Evolutionary conservation across 1,140 invertebrate genomes (phyloP).

Genomic region (Lucilia sericata): DNA sequence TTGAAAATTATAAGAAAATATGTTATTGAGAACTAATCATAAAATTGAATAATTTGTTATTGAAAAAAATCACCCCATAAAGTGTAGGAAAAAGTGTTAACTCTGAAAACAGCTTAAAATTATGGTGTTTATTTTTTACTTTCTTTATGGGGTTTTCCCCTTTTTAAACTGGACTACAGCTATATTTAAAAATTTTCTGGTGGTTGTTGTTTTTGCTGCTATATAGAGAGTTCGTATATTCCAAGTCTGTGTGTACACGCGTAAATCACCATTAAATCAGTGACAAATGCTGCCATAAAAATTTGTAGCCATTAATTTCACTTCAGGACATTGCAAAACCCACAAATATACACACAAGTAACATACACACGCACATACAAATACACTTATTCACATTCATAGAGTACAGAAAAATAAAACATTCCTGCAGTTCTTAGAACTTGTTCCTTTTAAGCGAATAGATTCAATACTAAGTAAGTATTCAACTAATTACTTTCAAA

Average conservation of each 20-base stretch:
- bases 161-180: neutral
- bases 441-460: neutral
- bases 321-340: slow-evolving; percentile 37
- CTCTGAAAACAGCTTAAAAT: neutral
- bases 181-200: slow-evolving; percentile 25
- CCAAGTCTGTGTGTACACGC: slow-evolving; percentile 3
- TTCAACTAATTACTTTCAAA: too few species aligned
- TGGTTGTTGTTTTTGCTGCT: neutral
- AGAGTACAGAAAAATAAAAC: neutral
- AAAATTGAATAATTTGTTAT: neutral
- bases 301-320: slow-evolving; percentile 46
- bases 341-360: neutral
- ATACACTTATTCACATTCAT: neutral
- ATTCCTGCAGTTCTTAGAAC: neutral
- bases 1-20: too few species aligned
- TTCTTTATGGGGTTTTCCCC: neutral
- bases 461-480: neutral
- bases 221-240: neutral
- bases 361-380: neutral
- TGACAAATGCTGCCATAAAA: slow-evolving; percentile 46
- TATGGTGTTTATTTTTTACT: neutral
- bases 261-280: slow-evolving; percentile 46
- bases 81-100: neutral
- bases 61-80: neutral
- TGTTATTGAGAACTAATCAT: neutral